Evolutionary conservation across 2,888 invertebrate species (phyloP).

Genomic region (Rhorus exstirpatorius): DNA sequence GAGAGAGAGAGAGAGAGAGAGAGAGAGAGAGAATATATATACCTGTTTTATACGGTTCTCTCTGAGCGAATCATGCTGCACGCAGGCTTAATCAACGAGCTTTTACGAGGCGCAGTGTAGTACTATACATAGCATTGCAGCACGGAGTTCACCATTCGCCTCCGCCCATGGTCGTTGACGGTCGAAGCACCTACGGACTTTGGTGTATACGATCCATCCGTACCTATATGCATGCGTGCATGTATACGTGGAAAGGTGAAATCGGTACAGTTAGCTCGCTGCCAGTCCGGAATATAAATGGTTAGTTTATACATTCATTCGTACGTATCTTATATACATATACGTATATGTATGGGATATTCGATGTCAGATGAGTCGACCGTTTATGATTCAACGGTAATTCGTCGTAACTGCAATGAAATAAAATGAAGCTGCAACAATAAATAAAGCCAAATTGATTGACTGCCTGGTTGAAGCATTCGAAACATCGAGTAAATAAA

Average conservation of each 20-base stretch:
- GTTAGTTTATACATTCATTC: constrained; percentile 41
- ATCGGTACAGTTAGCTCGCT: constrained; percentile 56
- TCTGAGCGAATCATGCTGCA: constrained; percentile 47
- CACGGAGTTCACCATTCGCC: constrained; percentile 3
- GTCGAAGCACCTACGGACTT: constrained; percentile 43
- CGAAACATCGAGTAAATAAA: too few relatives aligned
- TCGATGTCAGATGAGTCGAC: background rate
- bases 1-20: constrained; percentile 36
- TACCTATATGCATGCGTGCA: background rate
- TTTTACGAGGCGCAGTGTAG: constrained; percentile 66
- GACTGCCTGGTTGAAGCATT: too few relatives aligned
- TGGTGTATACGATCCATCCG: constrained; percentile 36
- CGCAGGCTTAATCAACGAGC: constrained; percentile 71
- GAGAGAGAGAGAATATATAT: constrained; percentile 24
- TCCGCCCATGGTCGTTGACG: constrained; percentile 41
- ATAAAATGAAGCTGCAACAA: background rate
- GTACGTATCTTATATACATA: background rate
- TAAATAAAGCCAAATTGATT: background rate
- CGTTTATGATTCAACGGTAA: background rate
- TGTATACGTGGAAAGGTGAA: constrained; percentile 47
- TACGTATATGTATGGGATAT: background rate
- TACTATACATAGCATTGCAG: constrained; percentile 33
- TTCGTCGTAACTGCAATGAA: background rate
- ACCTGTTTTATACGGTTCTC: constrained; percentile 43
- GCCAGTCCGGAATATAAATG: constrained; percentile 58